phyloP scores from a whole-genome alignment of 2,113 vertebrate genomes.

The Pedionomus torquatus region DNA sequence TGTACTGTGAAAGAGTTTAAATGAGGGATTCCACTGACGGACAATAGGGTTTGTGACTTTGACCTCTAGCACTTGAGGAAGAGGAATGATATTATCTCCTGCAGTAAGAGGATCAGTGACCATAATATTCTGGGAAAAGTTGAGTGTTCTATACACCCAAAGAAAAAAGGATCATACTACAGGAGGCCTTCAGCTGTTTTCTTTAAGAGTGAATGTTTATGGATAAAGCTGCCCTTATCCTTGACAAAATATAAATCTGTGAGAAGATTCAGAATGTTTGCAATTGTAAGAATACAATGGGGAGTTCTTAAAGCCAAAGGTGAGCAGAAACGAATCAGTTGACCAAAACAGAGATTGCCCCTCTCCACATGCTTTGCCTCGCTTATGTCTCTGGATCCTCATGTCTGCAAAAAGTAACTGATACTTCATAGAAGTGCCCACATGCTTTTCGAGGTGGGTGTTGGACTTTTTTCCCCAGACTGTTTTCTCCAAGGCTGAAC shows the following conservation, averaged over 20 bases:
- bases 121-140: background rate
- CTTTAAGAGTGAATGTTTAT: background rate
- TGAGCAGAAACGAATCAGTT: background rate
- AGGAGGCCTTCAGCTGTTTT: background rate
- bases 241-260: background rate
- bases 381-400: background rate
- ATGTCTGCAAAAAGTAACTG: background rate
- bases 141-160: background rate
- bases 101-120: background rate
- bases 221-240: background rate
- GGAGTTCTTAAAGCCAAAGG: background rate
- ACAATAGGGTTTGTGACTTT: background rate
- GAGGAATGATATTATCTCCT: background rate
- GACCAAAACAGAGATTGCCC: background rate
- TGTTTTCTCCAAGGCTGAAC: background rate
- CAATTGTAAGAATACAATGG: background rate
- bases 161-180: background rate
- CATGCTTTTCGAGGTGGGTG: background rate
- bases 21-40: background rate
- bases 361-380: background rate
- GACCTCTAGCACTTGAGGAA: background rate
- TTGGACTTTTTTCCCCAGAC: background rate
- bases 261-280: background rate
- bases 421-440: background rate
- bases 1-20: background rate